Percentiles rank a stretch among this genome's conserved stretches.
These are phyloP conservation scores for Ectemnius continuus DNA, from an alignment of 2,888 invertebrate species.

Conservation along the genomic window DNA sequence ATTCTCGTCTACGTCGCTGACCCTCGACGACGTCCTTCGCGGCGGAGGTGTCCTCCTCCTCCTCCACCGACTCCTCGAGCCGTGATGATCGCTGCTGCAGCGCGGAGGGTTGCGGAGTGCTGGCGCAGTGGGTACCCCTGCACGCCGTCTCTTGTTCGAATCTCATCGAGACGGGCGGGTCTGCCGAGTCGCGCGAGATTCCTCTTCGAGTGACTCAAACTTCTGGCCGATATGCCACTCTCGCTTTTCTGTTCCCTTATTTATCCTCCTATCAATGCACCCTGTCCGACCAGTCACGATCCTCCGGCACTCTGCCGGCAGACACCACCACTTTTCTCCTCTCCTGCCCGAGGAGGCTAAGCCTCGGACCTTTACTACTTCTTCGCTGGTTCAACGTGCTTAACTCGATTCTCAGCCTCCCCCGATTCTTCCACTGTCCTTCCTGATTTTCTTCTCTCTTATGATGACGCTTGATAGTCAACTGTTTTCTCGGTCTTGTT, in stretches of 20 bases:
- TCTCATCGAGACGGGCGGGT: conserved; percentile 84
- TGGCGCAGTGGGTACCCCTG: conserved; percentile 83
- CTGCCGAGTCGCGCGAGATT: conserved; percentile 84
- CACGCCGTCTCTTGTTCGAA: conserved; percentile 82
- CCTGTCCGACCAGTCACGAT: no score
- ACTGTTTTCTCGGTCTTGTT: background rate
- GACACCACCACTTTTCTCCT: background rate
- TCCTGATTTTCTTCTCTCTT: no score
- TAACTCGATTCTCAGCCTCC: no score
- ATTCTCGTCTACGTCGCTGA: conserved; percentile 63
- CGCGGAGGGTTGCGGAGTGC: conserved; percentile 79
- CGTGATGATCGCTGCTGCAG: conserved; percentile 62
- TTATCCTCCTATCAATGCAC: background rate
- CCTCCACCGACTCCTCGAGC: conserved; percentile 63
- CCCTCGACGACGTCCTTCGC: conserved; percentile 64
- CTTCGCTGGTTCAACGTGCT: no score
- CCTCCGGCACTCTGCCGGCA: background rate
- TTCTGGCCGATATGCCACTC: background rate
- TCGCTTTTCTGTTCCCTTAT: conserved; percentile 11
- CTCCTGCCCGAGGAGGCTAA: no score
- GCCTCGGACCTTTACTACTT: no score
- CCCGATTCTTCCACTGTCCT: no score
- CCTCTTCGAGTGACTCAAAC: conserved; percentile 78
- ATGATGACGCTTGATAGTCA: no score
- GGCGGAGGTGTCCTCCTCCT: conserved; percentile 57